Conservation (phyloP, 2,797 vertebrate species). For the Microctenopoma lineatum region DNA sequence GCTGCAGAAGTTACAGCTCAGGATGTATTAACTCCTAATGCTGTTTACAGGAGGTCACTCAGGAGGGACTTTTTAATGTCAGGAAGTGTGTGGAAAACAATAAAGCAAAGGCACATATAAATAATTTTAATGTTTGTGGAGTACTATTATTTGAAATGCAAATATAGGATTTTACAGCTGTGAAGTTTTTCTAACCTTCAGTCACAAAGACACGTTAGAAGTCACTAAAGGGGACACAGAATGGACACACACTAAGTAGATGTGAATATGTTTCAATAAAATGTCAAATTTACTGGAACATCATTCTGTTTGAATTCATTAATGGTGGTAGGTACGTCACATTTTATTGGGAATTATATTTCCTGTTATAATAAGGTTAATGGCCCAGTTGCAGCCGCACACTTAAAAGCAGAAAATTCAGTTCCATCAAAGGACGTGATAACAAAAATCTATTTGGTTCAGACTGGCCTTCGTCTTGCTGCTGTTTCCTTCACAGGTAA, state of each 20-base stretch:
- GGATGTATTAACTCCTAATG: conserved; percentile 41
- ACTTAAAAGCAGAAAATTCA: too few species aligned
- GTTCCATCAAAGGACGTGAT: too few species aligned
- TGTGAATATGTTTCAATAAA: background rate
- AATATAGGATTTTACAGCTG: conserved; percentile 18
- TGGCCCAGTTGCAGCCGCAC: too few species aligned
- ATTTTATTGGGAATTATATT: too few species aligned
- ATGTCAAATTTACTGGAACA: background rate
- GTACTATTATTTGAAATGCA: conserved; percentile 18
- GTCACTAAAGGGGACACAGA: background rate
- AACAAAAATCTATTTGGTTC: too few species aligned
- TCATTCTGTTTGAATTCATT: background rate
- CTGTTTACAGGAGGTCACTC: conserved; percentile 49
- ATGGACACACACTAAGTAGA: background rate
- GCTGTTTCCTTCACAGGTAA: too few species aligned
- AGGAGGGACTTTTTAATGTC: conserved; percentile 31
- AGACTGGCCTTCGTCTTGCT: too few species aligned
- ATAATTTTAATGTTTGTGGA: conserved; percentile 21
- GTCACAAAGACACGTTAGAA: background rate
- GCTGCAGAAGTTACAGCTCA: conserved; percentile 39
- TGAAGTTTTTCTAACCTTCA: background rate
- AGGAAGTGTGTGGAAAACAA: conserved; percentile 17
- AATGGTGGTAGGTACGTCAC: background rate
- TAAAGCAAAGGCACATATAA: conserved; percentile 42
- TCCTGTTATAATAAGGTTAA: too few species aligned